Evolutionary conservation across 2,113 vertebrate species (phyloP).

Genomic region (Gallinago paraguaiae): DNA sequence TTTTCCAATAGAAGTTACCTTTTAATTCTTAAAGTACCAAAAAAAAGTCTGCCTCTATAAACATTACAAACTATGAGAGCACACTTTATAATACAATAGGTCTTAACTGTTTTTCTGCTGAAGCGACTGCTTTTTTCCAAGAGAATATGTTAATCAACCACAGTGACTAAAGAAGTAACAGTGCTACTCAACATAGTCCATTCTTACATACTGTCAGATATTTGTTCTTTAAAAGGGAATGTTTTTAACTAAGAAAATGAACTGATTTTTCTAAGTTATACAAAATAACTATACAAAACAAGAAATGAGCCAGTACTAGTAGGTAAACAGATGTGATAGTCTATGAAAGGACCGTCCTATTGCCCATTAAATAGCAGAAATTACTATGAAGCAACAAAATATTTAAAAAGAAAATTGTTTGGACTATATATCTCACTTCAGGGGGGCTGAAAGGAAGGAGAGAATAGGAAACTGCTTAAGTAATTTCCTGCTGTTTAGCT

Average conservation of each 20-base stretch:
- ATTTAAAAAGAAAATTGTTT: background rate
- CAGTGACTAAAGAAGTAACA: background rate
- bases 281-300: background rate
- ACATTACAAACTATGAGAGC: background rate
- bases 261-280: background rate
- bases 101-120: background rate
- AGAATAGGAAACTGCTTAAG: background rate
- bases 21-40: background rate
- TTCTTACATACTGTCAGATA: background rate
- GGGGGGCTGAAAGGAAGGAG: background rate
- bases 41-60: background rate
- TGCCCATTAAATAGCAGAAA: background rate
- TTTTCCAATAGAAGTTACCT: background rate
- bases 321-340: background rate
- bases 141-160: background rate
- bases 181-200: accelerated
- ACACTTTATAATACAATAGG: background rate
- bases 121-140: background rate
- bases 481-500: background rate
- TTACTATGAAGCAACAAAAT: background rate
- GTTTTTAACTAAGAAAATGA: background rate
- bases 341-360: background rate
- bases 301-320: background rate
- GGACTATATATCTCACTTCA: background rate
- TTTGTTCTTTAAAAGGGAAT: background rate